These are phyloP conservation scores for Digitonthophagus gazella DNA, from an alignment of 2,888 invertebrate species.

Conservation along the genomic window DNA sequence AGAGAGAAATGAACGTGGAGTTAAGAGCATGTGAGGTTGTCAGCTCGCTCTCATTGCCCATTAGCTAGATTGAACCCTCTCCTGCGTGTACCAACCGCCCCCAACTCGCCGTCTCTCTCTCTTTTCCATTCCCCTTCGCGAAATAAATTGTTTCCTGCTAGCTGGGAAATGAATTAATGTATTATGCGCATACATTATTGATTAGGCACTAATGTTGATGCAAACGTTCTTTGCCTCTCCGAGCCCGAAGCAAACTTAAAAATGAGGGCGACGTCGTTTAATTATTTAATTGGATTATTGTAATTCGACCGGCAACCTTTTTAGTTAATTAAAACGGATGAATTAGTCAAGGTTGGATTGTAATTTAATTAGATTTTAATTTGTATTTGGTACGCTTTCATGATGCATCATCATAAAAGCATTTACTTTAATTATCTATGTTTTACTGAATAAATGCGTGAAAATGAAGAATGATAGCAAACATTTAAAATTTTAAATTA, in stretches of 20 bases:
- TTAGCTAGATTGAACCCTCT: slow-evolving; percentile 31
- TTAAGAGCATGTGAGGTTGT: slow-evolving; percentile 44
- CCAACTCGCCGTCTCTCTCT: slow-evolving; percentile 48
- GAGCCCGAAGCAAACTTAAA: background rate
- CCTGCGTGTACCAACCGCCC: slow-evolving; percentile 32
- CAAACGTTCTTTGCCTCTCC: slow-evolving; percentile 2
- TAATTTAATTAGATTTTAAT: background rate
- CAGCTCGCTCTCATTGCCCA: slow-evolving; percentile 48
- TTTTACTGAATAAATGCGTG: too few species aligned
- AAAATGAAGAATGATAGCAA: too few species aligned
- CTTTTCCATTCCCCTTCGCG: slow-evolving; percentile 55
- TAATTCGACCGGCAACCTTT: background rate
- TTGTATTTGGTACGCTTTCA: background rate
- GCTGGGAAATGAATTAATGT: slow-evolving; percentile 51
- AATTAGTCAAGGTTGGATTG: background rate
- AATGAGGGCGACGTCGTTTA: background rate
- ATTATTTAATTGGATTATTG: background rate
- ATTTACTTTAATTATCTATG: too few species aligned
- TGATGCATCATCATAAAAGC: too few species aligned
- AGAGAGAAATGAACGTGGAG: background rate
- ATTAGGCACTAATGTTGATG: slow-evolving; percentile 51
- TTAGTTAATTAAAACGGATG: background rate
- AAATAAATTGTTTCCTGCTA: slow-evolving; percentile 51
- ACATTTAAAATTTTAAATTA: too few species aligned
- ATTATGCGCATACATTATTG: slow-evolving; percentile 52